Conservation (phyloP, 2,113 vertebrate species). For the Bombycilla garrulus region DNA sequence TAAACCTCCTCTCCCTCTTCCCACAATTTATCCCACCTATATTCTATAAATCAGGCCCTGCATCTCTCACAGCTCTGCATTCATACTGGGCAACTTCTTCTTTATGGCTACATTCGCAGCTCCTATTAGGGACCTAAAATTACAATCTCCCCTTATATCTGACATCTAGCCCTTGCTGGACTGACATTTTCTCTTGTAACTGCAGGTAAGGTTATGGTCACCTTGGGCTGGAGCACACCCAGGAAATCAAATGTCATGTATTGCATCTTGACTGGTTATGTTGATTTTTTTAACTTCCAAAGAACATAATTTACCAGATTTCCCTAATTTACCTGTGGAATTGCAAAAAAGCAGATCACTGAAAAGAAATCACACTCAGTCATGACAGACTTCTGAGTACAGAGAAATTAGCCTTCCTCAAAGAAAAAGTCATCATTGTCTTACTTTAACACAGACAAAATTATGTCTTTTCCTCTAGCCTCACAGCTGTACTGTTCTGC, state of each 20-base stretch:
- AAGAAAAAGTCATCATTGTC: neutral
- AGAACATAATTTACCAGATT: neutral
- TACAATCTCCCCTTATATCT: neutral
- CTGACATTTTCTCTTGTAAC: neutral
- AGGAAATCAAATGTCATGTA: accelerated
- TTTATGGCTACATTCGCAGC: neutral
- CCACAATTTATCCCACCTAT: neutral
- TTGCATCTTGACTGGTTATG: neutral
- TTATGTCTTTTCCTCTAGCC: neutral
- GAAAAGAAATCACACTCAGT: neutral
- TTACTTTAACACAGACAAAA: neutral
- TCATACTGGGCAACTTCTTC: neutral
- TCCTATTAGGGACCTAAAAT: neutral
- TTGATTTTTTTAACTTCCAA: neutral
- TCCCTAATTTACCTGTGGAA: neutral
- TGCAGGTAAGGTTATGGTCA: neutral
- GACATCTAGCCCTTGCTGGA: neutral
- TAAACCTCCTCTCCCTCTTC: neutral
- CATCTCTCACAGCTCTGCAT: neutral
- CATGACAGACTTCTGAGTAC: neutral
- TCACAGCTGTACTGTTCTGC: neutral
- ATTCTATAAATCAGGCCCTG: neutral
- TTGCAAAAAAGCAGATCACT: neutral
- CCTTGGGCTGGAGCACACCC: neutral
- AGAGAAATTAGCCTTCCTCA: neutral